Evolutionary conservation across 2,888 invertebrate genomes (phyloP), one percentile per base, ranked within the genome.

Genomic region (Deroplatys truncata): DNA sequence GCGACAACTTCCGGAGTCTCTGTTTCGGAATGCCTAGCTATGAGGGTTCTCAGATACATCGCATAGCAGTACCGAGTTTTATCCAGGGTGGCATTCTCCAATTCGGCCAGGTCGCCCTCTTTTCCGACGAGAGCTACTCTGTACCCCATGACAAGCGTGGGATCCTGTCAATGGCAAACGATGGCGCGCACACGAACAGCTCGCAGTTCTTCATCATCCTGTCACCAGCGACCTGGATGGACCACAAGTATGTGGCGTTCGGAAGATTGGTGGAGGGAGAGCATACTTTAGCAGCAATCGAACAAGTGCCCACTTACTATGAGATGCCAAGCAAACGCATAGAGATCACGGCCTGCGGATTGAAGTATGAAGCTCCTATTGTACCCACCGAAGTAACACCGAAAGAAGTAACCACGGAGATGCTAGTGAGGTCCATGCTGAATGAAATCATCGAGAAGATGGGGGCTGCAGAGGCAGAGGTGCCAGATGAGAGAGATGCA

Each of bases 231-330:
- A 93, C 94, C 7, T 97, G 97, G 97, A 96, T 97, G 96, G 95
- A 95, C 91, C 93, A 94, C 90, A 95, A 94, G 93, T 96, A 96
- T 92, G 97, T 97, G 9, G 97, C 96, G 2, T 97, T 97, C 92
- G 97, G 96, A 95, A 96, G 96, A 93, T 93, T 97, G 5, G 94
- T 97, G 82, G 96, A 96, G 91, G 97, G 97, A 2, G 95, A 95
- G 89, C 93, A 94, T 85, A 95, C 96, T 25, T 93, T 97, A 83
- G 93, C 94, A 89, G 93, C 93, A 91, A 95, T 97, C 83, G 96
- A 97, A 93, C 92, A 93, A n/a, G 94, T 95, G 9, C 94, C 95
- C 0, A 96, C 96, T 0, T 94, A 94, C 92, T 96, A 96, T 92
- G 96, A 97, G 92, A 93, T 95, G 20, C 97, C 97, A 0, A 92